Percentiles rank a stretch among this genome's conserved stretches.
These are phyloP conservation scores for Uloborus plumipes DNA, from an alignment of 2,888 invertebrate species.

Conservation along the genomic window DNA sequence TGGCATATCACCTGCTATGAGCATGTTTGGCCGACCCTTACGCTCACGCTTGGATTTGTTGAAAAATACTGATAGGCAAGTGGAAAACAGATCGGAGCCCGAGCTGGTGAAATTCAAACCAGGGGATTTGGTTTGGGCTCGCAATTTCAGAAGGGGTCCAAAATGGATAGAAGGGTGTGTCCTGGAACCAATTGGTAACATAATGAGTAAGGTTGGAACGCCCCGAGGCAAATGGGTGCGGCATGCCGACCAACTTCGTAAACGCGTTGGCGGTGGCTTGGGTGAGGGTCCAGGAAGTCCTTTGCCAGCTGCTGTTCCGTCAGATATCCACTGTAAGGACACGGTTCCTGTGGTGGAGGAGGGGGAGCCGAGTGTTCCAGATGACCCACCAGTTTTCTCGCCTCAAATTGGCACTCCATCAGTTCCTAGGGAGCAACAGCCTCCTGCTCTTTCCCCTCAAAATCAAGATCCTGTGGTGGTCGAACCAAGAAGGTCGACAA, in stretches of 20 bases:
- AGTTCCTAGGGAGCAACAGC: too few species aligned
- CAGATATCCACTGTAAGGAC: too few species aligned
- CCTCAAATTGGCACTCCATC: too few species aligned
- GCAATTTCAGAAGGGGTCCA: constrained; percentile 21
- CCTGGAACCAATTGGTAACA: neutral
- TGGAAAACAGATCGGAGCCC: neutral
- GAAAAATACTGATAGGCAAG: neutral
- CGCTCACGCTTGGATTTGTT: constrained; percentile 14
- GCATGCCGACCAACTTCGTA: constrained; percentile 11
- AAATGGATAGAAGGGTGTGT: constrained; percentile 21
- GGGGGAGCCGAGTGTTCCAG: too few species aligned
- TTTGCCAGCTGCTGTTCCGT: too few species aligned
- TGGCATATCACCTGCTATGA: constrained; percentile 9
- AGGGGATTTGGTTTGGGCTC: constrained; percentile 21
- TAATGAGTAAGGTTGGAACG: constrained; percentile 5
- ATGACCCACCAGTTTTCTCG: too few species aligned
- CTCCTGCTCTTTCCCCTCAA: too few species aligned
- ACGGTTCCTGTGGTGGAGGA: too few species aligned
- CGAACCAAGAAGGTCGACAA: too few species aligned
- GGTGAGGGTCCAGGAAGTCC: too few species aligned
- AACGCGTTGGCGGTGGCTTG: too few species aligned
- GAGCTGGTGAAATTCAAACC: neutral
- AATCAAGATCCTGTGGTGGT: too few species aligned
- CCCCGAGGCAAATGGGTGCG: neutral
- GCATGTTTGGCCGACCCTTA: constrained; percentile 13